Evolutionary conservation across 2,113 vertebrate species (phyloP), one percentile per base, ranked within the genome.

Genomic region (Poeciliopsis occidentalis): DNA sequence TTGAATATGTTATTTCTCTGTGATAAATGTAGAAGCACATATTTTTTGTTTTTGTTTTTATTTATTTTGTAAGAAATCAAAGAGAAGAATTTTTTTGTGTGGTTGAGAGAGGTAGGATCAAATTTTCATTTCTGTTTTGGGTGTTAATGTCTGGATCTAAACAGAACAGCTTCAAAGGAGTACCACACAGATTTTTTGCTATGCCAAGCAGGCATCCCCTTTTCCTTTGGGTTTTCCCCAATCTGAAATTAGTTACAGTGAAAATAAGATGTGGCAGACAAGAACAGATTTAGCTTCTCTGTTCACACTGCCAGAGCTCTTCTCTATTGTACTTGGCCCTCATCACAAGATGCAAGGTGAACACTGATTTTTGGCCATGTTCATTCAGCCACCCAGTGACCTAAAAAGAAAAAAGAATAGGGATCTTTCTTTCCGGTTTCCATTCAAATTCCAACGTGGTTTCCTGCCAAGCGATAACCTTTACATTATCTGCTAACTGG

Each of bases 381-480:
- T 44, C 61, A 69, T 47, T 34, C 65, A 65, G 26, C 30, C 62
- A 64, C n/a, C 15, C 15, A 19, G 30, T 69, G 68, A 79, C 67
- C 75, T 67, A 13, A 67, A 67, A 68, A 64, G 29, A 68, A 60
- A 8, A 71, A 66, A 69, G 77, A 81, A 13, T 74, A 73, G 71
- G 61, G 26, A 0, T 64, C 65, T 76, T 89, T 82, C 83, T 41
- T 75, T 82, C 78, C 60, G 22, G 27, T 78, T 86, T 67, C 30
- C 26, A 31, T 76, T 26, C 27, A 22, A 29, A 19, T 47, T 44
- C 6, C 29, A 66, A 51, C 60, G n/a, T 37, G 32, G 77, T 85
- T 90, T 93, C 89, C 92, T 85, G 44, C 39, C 8, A 30, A 75
- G 69, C 24, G 75, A 81, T 91, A 86, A 87, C 88, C 86, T 87